Evolutionary conservation across 2,797 vertebrate species (phyloP).

Genomic region (Euphonia xanthogaster): DNA sequence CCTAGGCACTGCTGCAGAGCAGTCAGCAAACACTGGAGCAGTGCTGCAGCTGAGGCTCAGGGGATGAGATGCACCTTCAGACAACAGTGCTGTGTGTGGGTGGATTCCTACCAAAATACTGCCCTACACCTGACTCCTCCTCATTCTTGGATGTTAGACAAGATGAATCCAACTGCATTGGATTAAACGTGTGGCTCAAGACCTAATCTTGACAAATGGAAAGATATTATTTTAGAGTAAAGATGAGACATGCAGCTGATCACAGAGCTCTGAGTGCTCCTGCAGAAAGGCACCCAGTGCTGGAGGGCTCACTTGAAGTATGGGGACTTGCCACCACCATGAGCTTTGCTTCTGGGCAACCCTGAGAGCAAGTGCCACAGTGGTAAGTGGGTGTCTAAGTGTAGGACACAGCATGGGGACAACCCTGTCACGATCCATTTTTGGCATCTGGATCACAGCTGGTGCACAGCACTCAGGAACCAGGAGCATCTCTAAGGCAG

Average conservation of each 20-base stretch:
- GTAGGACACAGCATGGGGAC: not conserved
- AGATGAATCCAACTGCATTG: not conserved
- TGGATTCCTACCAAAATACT: not conserved
- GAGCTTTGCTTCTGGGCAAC: not conserved
- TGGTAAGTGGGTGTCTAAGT: not conserved
- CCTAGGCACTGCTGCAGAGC: not conserved
- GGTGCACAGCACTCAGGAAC: not conserved
- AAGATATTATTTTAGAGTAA: not conserved
- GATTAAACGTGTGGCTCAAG: not conserved
- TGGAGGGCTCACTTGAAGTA: not conserved
- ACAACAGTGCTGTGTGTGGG: fast-evolving
- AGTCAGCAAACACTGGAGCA: not conserved
- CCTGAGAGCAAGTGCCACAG: not conserved
- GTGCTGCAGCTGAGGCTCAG: not conserved
- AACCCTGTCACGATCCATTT: fast-evolving
- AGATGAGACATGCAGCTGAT: not conserved
- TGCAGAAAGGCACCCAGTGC: not conserved
- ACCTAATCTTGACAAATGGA: not conserved
- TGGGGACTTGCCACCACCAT: not conserved
- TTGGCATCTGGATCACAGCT: not conserved
- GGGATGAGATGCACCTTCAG: not conserved
- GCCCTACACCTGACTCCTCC: not conserved
- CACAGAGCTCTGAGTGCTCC: not conserved
- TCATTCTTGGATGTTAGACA: not conserved
- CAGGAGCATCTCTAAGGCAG: not conserved